These are phyloP conservation scores for Heterodera filipjevi DNA, from an alignment of 2,888 invertebrate species.

Conservation along the genomic window DNA sequence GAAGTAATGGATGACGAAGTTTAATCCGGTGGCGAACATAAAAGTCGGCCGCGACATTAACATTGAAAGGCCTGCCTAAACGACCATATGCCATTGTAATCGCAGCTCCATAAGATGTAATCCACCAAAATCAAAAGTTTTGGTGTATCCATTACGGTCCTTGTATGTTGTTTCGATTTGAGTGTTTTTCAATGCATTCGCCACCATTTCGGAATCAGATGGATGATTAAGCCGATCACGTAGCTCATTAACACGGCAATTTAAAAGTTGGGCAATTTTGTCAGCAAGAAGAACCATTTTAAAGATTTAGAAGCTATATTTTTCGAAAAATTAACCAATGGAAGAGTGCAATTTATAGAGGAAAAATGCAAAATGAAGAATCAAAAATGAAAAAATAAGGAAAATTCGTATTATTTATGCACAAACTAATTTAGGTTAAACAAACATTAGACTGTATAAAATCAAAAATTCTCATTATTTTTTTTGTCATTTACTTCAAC, in stretches of 20 bases:
- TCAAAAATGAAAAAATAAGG: not conserved
- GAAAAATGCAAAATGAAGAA: not conserved
- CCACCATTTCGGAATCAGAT: not conserved
- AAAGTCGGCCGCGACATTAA: slow-evolving; percentile 16
- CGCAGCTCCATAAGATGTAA: not conserved
- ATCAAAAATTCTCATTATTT: too few relatives aligned
- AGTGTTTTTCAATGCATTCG: not conserved
- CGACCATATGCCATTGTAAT: not conserved
- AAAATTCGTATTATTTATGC: not conserved
- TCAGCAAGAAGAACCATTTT: slow-evolving; percentile 20
- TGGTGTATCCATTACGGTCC: not conserved
- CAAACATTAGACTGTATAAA: too few relatives aligned
- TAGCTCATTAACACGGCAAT: not conserved
- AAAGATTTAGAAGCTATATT: not conserved
- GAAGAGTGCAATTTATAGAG: not conserved
- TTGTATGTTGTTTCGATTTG: not conserved
- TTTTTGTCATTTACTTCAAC: too few relatives aligned
- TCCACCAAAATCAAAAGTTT: slow-evolving; percentile 11
- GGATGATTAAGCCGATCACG: slow-evolving; percentile 14
- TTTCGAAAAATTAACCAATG: not conserved
- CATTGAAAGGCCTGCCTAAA: not conserved
- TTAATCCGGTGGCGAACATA: slow-evolving; percentile 10
- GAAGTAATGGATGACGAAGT: slow-evolving; percentile 2
- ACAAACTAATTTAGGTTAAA: too few relatives aligned
- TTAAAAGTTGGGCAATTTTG: slow-evolving; percentile 1